These are phyloP conservation scores for Xenopus tropicalis DNA, from an alignment of 2,113 vertebrate species.

Conservation along the genomic window UCB_Xtro_10.0 CM004447.2:23136501-23137000, in stretches of 20 bases:
- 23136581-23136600: too few relatives aligned
- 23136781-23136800: constrained; percentile 36
- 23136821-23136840: constrained; percentile 26
- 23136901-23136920: constrained; percentile 15
- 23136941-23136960: constrained; percentile 17
- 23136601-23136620: too few relatives aligned
- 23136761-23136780: constrained; percentile 35
- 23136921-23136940: constrained; percentile 25
- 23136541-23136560: too few relatives aligned
- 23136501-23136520: too few relatives aligned
- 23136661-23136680: too few relatives aligned
- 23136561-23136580: too few relatives aligned
- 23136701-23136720: not conserved
- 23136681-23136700: not conserved
- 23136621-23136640: too few relatives aligned
- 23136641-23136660: too few relatives aligned
- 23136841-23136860: constrained; percentile 32
- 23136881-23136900: constrained; percentile 16
- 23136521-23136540: too few relatives aligned
- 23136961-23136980: constrained; percentile 14
- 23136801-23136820: constrained; percentile 18
- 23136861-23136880: constrained; percentile 25
- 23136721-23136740: constrained; percentile 4
- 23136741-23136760: constrained; percentile 39
- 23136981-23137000: constrained; percentile 1